phyloP scores from a whole-genome alignment of 2,797 vertebrate species.

The Buceros bicornis region DNA sequence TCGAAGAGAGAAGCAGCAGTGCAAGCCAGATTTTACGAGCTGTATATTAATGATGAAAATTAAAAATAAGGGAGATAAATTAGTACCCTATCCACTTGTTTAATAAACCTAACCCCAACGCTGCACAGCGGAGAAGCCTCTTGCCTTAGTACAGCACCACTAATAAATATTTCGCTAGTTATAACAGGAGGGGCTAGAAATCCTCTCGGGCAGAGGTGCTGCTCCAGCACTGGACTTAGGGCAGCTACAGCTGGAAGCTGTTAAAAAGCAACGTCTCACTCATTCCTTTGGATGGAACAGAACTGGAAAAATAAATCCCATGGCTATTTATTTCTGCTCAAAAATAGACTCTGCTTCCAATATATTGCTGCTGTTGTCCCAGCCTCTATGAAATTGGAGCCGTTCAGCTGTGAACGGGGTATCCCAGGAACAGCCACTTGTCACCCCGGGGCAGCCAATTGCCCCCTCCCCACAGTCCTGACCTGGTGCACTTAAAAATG shows the following conservation, averaged over 20 bases:
- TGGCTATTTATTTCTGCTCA: neutral
- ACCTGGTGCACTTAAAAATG: neutral
- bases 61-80: conserved; percentile 51
- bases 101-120: neutral
- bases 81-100: neutral
- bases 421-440: neutral
- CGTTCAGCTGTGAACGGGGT: neutral
- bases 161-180: neutral
- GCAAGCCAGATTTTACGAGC: conserved; percentile 16
- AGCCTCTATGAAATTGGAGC: neutral
- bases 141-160: neutral
- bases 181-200: neutral
- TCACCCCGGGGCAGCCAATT: neutral
- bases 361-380: neutral
- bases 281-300: neutral
- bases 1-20: neutral
- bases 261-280: neutral
- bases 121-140: neutral
- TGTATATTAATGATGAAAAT: conserved; percentile 42
- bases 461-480: neutral
- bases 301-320: neutral
- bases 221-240: neutral
- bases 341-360: neutral
- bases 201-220: neutral
- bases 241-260: neutral